A percentile compares a stretch with the other conserved stretches of the same genome.
These are phyloP conservation scores for Trididemnum clinides DNA, from an alignment of 23 tunicate genomes.

Conservation along the genomic window DNA sequence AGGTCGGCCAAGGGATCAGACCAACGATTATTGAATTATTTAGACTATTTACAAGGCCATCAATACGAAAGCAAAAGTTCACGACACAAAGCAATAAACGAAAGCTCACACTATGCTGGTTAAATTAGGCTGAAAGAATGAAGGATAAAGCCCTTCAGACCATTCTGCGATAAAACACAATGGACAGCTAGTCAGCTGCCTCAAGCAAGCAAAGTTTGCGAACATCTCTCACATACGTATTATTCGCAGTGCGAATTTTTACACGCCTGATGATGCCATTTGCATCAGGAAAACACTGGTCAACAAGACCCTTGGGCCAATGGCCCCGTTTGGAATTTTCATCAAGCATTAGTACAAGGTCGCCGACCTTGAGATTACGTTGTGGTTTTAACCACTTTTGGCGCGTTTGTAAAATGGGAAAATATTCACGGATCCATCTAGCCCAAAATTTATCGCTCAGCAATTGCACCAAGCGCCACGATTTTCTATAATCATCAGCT, in stretches of 20 bases:
- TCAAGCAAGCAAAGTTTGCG: constrained; percentile 28
- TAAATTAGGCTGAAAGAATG: no score
- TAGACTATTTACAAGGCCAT: no score
- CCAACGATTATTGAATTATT: no score
- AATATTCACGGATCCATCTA: constrained; percentile 21
- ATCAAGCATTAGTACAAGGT: constrained; percentile 27
- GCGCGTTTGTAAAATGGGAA: constrained; percentile 27
- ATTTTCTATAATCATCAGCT: constrained; percentile 24
- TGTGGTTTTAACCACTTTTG: constrained; percentile 38
- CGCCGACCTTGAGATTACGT: constrained; percentile 29
- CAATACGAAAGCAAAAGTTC: no score
- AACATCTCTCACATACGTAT: constrained; percentile 10
- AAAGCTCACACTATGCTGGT: no score
- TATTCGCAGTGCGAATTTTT: not conserved
- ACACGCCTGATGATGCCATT: constrained; percentile 29
- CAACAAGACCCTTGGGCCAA: constrained; percentile 49
- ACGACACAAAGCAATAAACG: no score
- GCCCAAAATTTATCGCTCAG: constrained; percentile 21
- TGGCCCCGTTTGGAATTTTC: constrained; percentile 10
- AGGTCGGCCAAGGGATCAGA: no score
- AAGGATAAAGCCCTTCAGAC: no score
- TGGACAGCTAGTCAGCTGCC: no score
- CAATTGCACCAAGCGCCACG: constrained; percentile 8
- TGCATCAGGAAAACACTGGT: constrained; percentile 8
- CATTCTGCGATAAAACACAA: no score